Percentiles rank a stretch among this genome's conserved stretches.
phyloP scores from a whole-genome alignment of 2,797 vertebrate species.

The Buceros bicornis region DNA sequence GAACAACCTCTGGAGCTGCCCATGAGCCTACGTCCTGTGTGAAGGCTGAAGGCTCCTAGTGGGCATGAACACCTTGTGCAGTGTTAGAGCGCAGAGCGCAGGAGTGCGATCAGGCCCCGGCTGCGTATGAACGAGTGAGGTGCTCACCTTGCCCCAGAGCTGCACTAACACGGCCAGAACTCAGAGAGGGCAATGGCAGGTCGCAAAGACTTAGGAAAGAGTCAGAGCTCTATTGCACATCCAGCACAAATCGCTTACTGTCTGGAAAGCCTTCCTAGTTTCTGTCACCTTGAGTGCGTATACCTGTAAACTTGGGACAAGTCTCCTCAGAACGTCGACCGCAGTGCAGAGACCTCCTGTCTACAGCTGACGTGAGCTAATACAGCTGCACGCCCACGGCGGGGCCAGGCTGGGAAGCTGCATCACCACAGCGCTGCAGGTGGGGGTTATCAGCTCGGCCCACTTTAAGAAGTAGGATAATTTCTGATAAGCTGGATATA shows the following conservation, averaged over 20 bases:
- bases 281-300: neutral
- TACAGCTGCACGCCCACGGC: fast-evolving
- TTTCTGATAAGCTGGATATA: neutral
- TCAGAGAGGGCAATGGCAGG: neutral
- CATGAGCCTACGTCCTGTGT: too few species aligned
- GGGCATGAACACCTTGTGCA: neutral
- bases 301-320: neutral
- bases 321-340: neutral
- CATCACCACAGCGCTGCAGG: fast-evolving
- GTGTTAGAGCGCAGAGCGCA: neutral
- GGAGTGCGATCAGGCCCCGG: neutral
- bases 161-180: neutral
- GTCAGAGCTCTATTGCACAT: neutral
- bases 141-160: neutral
- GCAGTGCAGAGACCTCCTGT: neutral
- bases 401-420: neutral
- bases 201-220: neutral
- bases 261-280: neutral
- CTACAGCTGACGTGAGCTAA: neutral
- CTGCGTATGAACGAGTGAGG: neutral
- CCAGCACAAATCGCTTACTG: neutral
- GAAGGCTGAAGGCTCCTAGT: neutral
- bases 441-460: neutral
- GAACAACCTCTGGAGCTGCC: neutral
- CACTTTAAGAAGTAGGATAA: neutral